A percentile compares a stretch with the other conserved stretches of the same genome.
phyloP scores from a whole-genome alignment of 2,797 vertebrate genomes.

The Pteropus rufus region DNA sequence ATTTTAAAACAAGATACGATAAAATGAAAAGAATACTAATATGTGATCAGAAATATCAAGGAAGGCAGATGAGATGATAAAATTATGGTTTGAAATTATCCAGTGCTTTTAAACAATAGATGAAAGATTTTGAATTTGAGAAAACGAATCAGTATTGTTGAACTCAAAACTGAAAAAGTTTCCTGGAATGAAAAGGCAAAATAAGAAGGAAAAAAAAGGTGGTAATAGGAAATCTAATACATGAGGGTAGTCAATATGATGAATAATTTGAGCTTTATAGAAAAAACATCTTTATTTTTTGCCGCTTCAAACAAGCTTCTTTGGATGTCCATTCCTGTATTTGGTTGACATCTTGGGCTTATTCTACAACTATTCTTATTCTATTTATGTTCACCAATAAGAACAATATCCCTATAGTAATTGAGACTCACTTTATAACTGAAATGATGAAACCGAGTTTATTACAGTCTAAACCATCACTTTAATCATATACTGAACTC shows the following conservation, averaged over 20 bases:
- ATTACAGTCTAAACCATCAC: not conserved
- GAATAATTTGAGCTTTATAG: not conserved
- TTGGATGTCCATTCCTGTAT: not conserved
- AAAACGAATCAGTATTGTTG: not conserved
- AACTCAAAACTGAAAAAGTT: not conserved
- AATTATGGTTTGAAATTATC: not conserved
- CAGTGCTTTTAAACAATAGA: not conserved
- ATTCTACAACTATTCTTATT: not conserved
- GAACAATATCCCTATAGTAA: not conserved
- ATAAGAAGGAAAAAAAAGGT: not conserved
- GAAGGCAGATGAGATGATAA: not conserved
- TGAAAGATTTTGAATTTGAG: not conserved
- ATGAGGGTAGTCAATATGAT: not conserved
- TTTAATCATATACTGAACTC: not conserved
- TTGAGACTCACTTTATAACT: not conserved
- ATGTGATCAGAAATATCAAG: not conserved
- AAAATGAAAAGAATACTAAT: not conserved
- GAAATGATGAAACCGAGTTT: not conserved
- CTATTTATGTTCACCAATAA: not conserved
- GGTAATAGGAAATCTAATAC: not conserved
- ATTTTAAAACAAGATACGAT: not conserved
- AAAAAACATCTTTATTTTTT: not conserved
- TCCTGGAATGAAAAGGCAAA: not conserved
- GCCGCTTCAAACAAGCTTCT: not conserved
- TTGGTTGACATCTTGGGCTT: not conserved